phyloP scores from a whole-genome alignment of 1,140 invertebrate genomes.

The Aphaenogaster ashmeadi region DNA sequence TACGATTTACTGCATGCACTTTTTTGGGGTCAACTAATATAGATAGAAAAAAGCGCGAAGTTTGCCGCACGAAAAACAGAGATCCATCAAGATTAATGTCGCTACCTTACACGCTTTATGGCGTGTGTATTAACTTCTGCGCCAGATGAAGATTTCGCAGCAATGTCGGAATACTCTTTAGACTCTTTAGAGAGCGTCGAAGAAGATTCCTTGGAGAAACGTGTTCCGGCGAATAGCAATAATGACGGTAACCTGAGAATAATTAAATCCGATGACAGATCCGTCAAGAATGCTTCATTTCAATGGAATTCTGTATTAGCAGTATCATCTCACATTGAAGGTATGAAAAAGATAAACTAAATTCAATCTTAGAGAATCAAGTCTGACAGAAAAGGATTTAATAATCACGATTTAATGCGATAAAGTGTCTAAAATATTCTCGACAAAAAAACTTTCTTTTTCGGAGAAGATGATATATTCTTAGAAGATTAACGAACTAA shows the following conservation, averaged over 20 bases:
- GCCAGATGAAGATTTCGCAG: constrained; percentile 10
- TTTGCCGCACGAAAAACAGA: constrained; percentile 34
- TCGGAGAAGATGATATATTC: not conserved
- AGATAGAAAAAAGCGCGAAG: constrained; percentile 40
- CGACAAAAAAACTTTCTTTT: not conserved
- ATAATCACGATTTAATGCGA: not conserved
- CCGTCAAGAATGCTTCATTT: not conserved
- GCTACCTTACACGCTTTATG: not conserved
- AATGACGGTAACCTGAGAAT: not conserved
- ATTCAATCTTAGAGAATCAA: not conserved
- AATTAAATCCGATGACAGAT: constrained; percentile 25
- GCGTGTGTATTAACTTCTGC: constrained; percentile 33
- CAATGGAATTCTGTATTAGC: not conserved
- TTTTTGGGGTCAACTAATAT: constrained; percentile 22
- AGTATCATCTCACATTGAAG: not conserved
- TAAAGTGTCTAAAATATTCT: not conserved
- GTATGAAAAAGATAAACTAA: not conserved
- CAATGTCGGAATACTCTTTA: constrained; percentile 77
- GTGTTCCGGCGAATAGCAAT: not conserved
- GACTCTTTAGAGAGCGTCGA: constrained; percentile 75
- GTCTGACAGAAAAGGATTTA: not conserved
- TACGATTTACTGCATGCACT: constrained; percentile 26
- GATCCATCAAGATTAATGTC: constrained; percentile 53
- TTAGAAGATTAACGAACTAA: not conserved
- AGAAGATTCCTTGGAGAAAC: constrained; percentile 14